phyloP scores from a whole-genome alignment of 2,888 invertebrate species.

The Orchesella flavescens region DNA sequence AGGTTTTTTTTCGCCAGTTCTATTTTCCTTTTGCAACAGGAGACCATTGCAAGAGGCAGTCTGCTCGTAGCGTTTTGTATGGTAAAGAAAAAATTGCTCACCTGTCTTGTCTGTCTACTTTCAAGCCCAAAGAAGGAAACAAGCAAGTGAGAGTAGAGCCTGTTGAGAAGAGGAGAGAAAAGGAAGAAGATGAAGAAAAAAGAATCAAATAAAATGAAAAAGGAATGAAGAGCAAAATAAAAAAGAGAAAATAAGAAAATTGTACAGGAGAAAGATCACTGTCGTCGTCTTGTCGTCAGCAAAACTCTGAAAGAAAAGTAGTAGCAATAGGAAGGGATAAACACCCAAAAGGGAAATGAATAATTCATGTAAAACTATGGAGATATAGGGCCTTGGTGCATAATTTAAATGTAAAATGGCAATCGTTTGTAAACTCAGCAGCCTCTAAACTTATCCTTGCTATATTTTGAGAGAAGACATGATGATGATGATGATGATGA shows the following conservation, averaged over 20 bases:
- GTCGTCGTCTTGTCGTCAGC: conserved; percentile 54
- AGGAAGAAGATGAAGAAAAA: conserved; percentile 12
- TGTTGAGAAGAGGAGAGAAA: background rate
- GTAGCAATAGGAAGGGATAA: conserved; percentile 37
- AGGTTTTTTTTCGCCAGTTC: background rate
- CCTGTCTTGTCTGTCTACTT: conserved; percentile 14
- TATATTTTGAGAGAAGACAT: background rate
- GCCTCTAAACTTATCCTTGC: conserved; percentile 1
- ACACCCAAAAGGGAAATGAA: conserved; percentile 63
- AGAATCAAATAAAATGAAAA: conserved; percentile 45
- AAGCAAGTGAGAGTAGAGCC: background rate
- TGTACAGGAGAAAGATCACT: conserved; percentile 47
- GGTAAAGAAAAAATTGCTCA: conserved; percentile 2
- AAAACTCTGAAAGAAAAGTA: conserved; percentile 23
- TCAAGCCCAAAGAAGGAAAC: background rate
- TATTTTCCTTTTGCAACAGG: conserved; percentile 18
- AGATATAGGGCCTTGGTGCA: conserved; percentile 63
- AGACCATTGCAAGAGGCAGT: conserved; percentile 1
- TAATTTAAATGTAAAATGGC: conserved; percentile 64
- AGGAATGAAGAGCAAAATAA: background rate
- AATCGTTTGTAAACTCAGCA: conserved; percentile 56
- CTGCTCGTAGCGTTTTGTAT: background rate
- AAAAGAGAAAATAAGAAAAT: conserved; percentile 13
- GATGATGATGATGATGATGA: background rate
- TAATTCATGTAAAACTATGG: conserved; percentile 61